These are phyloP conservation scores for Phymanthus crucifer DNA, from an alignment of 92 coral and sea anemone species.

Conservation along the genomic window DNA sequence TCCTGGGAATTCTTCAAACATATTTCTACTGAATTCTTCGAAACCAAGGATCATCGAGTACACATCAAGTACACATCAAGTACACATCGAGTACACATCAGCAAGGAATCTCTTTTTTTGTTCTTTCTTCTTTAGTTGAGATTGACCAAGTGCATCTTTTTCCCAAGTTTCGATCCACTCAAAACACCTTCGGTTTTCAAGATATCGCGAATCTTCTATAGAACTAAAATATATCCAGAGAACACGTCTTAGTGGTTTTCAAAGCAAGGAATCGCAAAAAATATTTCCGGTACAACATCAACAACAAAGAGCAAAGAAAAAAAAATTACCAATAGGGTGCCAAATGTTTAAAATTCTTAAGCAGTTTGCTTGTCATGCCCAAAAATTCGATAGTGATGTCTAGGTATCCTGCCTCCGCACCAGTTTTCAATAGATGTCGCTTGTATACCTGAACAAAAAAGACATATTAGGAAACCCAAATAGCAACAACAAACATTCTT, in stretches of 20 bases:
- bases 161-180: conserved; percentile 49
- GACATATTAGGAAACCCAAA: too few species aligned
- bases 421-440: not conserved
- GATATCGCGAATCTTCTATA: conserved; percentile 40
- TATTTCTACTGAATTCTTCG: conserved; percentile 20
- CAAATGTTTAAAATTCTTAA: conserved; percentile 21
- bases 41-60: conserved; percentile 51
- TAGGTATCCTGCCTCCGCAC: not conserved
- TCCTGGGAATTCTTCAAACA: conserved; percentile 41
- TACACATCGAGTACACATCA: conserved; percentile 25
- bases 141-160: conserved; percentile 18
- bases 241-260: too few species aligned
- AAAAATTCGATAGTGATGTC: conserved; percentile 21
- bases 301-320: too few species aligned
- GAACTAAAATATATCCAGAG: conserved; percentile 15
- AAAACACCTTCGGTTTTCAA: conserved; percentile 31
- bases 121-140: conserved; percentile 3
- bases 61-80: too few species aligned
- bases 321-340: conserved; percentile 26
- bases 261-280: too few species aligned
- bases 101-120: conserved; percentile 40
- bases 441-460: not conserved
- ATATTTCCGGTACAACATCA: too few species aligned
- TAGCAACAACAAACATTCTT: too few species aligned
- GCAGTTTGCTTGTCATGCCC: conserved; percentile 6